These are phyloP conservation scores for Sphinx pinastri DNA, from an alignment of 2,888 invertebrate species.

Conservation along the genomic window DNA sequence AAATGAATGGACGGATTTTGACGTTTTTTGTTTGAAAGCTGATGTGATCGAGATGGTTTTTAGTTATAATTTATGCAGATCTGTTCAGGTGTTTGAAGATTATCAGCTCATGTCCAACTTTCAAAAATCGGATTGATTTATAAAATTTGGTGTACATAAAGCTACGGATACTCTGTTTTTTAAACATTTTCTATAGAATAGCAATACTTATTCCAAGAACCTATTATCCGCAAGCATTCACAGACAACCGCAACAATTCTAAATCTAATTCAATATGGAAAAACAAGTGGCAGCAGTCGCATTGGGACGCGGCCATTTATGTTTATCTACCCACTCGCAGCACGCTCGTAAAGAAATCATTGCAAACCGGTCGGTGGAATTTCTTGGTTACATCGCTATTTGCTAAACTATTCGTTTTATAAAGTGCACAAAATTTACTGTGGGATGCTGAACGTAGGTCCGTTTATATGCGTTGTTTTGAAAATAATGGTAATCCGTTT, in stretches of 20 bases:
- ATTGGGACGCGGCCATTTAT: conserved; percentile 2
- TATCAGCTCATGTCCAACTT: too few species aligned
- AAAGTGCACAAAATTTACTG: background rate
- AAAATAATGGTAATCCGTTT: background rate
- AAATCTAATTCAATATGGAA: conserved; percentile 23
- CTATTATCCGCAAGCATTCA: background rate
- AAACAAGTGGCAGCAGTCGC: conserved; percentile 15
- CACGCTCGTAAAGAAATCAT: conserved; percentile 22
- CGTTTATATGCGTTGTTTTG: background rate
- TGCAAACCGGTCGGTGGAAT: conserved; percentile 16
- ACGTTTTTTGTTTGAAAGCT: too few species aligned
- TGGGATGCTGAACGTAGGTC: background rate
- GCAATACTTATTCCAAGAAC: background rate
- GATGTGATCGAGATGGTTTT: too few species aligned
- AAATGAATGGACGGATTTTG: too few species aligned
- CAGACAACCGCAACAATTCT: conserved; percentile 12
- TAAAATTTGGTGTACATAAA: too few species aligned
- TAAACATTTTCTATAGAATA: too few species aligned
- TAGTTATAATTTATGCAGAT: too few species aligned
- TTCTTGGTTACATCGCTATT: conserved; percentile 19
- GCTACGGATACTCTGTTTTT: too few species aligned
- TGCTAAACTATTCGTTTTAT: conserved; percentile 5
- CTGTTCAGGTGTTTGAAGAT: too few species aligned
- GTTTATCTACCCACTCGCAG: conserved; percentile 17
- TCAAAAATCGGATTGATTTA: too few species aligned